Evolutionary conservation across 2,113 vertebrate genomes (phyloP).

Genomic region (Lagopus leucura): DNA sequence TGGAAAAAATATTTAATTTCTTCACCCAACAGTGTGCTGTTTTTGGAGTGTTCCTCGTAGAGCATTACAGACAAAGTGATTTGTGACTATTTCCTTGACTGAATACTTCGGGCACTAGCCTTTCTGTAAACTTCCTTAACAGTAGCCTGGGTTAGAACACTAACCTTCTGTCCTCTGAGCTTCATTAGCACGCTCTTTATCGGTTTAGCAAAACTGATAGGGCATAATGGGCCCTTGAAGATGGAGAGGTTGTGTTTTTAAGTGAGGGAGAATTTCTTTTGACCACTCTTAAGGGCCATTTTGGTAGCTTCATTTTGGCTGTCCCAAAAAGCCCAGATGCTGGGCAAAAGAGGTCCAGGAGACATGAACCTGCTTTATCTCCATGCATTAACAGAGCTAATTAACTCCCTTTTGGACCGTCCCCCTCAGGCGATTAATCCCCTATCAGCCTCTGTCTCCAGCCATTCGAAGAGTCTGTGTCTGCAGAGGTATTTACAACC

Average conservation of each 20-base stretch:
- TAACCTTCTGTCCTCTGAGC: conserved; percentile 12
- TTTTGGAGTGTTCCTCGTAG: background rate
- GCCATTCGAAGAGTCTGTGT: conserved; percentile 57
- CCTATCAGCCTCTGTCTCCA: conserved; percentile 64
- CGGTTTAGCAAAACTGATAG: background rate
- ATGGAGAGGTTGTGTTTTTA: conserved; percentile 10
- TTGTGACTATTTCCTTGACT: background rate
- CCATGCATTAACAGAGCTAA: conserved; percentile 64
- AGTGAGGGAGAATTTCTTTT: background rate
- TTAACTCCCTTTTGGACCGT: conserved; percentile 52
- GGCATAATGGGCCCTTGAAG: conserved; percentile 33
- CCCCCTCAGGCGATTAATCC: conserved; percentile 42
- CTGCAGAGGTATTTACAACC: conserved; percentile 72
- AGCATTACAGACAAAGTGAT: background rate
- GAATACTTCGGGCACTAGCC: background rate
- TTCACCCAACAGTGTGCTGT: background rate
- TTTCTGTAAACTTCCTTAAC: conserved; percentile 21
- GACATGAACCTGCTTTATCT: conserved; percentile 59
- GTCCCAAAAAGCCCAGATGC: conserved; percentile 36
- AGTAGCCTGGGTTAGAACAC: conserved; percentile 11
- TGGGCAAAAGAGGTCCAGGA: conserved; percentile 22
- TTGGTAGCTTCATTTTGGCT: conserved; percentile 23
- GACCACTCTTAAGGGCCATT: background rate
- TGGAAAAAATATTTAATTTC: background rate
- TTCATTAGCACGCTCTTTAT: conserved; percentile 26